phyloP scores from a whole-genome alignment of 2,113 vertebrate species.

The Todiramphus chloris region DNA sequence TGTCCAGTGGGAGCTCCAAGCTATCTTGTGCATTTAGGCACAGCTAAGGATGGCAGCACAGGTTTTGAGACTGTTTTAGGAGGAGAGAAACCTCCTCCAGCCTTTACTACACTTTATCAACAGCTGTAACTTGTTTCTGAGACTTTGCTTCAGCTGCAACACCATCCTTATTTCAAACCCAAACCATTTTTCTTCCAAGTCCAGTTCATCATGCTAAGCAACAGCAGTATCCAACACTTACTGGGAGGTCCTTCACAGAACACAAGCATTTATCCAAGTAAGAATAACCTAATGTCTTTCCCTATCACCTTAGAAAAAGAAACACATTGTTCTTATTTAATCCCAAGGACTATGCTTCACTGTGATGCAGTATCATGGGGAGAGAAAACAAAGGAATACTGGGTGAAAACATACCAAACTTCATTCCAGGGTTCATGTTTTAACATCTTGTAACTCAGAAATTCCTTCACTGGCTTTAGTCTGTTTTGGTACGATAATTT shows the following conservation, averaged over 20 bases:
- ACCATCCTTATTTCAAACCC: not conserved
- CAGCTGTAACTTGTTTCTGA: not conserved
- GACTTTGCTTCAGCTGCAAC: not conserved
- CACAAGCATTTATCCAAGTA: not conserved
- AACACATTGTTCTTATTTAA: slow-evolving; percentile 23
- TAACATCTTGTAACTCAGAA: not conserved
- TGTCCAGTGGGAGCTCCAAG: not conserved
- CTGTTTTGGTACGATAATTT: not conserved
- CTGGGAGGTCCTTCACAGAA: slow-evolving; percentile 5
- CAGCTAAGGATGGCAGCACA: not conserved
- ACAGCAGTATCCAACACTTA: not conserved
- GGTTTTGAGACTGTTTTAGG: not conserved
- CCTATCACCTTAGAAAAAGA: not conserved
- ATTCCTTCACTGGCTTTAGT: not conserved
- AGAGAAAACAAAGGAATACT: not conserved
- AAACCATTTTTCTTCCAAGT: not conserved
- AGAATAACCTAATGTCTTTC: not conserved
- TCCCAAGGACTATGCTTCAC: not conserved
- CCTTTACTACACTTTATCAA: not conserved
- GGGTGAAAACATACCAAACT: not conserved
- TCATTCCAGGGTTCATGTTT: not conserved
- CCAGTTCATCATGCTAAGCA: not conserved
- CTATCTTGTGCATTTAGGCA: not conserved
- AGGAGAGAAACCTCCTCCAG: not conserved
- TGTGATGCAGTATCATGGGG: not conserved